Percentiles rank a stretch among this genome's conserved stretches.
These are phyloP conservation scores for Acipenser ruthenus DNA, from an alignment of 2,797 vertebrate species.

Conservation along the genomic window DNA sequence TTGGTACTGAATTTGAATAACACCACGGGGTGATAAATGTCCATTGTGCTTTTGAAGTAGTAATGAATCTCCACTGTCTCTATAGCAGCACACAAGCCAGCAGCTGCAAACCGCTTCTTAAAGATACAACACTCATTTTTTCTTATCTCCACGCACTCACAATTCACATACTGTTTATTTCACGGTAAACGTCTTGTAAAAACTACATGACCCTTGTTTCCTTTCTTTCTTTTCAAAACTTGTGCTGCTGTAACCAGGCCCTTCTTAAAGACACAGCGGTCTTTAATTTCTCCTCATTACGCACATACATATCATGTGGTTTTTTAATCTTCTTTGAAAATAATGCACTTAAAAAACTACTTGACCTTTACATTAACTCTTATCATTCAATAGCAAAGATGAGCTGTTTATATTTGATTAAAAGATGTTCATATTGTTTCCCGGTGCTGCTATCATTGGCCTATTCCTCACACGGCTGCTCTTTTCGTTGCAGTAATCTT, in stretches of 20 bases:
- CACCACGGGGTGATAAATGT: conserved; percentile 98
- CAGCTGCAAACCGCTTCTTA: too few species aligned
- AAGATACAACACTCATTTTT: conserved; percentile 48
- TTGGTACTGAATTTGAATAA: conserved; percentile 99
- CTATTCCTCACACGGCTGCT: too few species aligned
- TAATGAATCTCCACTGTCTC: conserved; percentile 98
- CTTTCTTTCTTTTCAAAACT: conserved; percentile 42
- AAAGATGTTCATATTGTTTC: too few species aligned
- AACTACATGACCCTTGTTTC: conserved; percentile 63
- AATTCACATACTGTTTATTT: conserved; percentile 70
- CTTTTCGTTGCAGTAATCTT: too few species aligned
- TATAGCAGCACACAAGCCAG: conserved; percentile 49
- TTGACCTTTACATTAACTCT: too few species aligned
- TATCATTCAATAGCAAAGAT: too few species aligned
- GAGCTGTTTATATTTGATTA: too few species aligned
- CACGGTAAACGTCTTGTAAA: conserved; percentile 44
- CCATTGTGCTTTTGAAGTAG: conserved; percentile 92
- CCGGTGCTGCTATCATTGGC: too few species aligned
- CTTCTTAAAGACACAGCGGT: conserved; percentile 75
- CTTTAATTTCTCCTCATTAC: too few species aligned
- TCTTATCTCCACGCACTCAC: conserved; percentile 43
- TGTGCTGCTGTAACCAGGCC: conserved; percentile 78
- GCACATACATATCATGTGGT: too few species aligned
- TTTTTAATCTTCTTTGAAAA: too few species aligned
- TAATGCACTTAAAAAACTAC: too few species aligned